These are phyloP conservation scores for Microplitis demolitor DNA, from an alignment of 1,140 invertebrate genomes.

Conservation along the genomic window DNA sequence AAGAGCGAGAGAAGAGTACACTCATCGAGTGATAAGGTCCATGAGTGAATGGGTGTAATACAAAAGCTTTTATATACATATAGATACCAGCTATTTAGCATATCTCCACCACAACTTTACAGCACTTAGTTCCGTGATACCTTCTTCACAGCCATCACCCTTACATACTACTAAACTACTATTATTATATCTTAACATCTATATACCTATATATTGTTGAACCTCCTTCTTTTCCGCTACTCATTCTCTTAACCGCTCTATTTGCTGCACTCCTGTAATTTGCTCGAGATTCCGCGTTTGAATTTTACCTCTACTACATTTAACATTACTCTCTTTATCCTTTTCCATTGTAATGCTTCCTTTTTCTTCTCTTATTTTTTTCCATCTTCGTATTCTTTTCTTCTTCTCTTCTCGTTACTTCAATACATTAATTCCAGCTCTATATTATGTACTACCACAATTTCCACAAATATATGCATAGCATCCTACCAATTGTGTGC, in stretches of 20 bases:
- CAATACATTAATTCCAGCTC: too few species aligned
- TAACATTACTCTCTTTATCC: background rate
- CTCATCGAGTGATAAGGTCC: slow-evolving; percentile 37
- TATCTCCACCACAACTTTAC: slow-evolving; percentile 37
- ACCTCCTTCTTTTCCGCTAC: background rate
- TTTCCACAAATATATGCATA: too few species aligned
- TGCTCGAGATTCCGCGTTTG: background rate
- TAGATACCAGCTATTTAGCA: slow-evolving; percentile 39
- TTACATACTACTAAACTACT: too few species aligned
- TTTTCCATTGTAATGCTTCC: background rate
- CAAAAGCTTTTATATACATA: slow-evolving; percentile 48
- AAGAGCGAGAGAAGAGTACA: slow-evolving; percentile 17
- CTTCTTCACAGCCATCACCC: background rate
- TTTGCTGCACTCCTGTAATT: slow-evolving; percentile 9
- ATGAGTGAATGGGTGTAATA: slow-evolving; percentile 44
- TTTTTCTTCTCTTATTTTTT: too few species aligned
- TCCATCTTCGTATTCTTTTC: too few species aligned
- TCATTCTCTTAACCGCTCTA: slow-evolving; percentile 18
- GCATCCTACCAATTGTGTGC: too few species aligned
- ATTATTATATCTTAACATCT: background rate
- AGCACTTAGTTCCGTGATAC: slow-evolving; percentile 4
- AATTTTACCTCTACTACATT: background rate
- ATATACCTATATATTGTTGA: background rate
- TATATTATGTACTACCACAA: too few species aligned
- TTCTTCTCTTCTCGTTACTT: too few species aligned